Evolutionary conservation across 2,797 vertebrate species (phyloP).

Genomic region (Pseudochaenichthys georgianus): DNA sequence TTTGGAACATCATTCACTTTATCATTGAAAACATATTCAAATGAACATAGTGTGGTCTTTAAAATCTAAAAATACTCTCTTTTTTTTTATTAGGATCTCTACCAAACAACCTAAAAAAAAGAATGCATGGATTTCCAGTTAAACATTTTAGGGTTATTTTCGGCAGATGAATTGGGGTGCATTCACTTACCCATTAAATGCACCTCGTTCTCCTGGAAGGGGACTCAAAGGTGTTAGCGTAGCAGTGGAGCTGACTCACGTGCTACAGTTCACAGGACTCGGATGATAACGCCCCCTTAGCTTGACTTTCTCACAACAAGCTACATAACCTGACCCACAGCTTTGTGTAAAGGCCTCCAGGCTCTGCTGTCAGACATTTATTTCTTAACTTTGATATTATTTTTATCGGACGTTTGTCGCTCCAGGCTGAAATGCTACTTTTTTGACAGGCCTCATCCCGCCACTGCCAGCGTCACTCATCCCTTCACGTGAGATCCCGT

Average conservation of each 20-base stretch:
- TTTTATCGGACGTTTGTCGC: slow-evolving; percentile 5
- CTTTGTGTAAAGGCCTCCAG: background rate
- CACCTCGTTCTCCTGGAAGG: background rate
- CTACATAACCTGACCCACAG: slow-evolving; percentile 21
- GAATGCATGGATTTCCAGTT: background rate
- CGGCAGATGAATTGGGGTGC: background rate
- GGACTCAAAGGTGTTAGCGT: background rate
- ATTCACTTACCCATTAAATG: background rate
- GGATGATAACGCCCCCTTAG: slow-evolving; percentile 6
- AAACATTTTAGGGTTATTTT: background rate
- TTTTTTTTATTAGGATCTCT: too few relatives aligned
- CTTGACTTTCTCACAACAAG: background rate
- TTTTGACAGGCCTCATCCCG: slow-evolving; percentile 17
- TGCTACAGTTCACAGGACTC: background rate
- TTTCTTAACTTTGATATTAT: slow-evolving; percentile 2
- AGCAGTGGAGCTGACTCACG: slow-evolving; percentile 4
- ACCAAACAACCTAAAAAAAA: too few relatives aligned
- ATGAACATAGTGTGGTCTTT: too few relatives aligned
- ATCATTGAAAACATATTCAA: too few relatives aligned
- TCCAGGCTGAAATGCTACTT: slow-evolving; percentile 4
- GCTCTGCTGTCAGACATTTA: background rate
- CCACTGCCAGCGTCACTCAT: slow-evolving; percentile 2
- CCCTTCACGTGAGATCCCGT: background rate
- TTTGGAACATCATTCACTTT: too few relatives aligned
- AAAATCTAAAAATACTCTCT: too few relatives aligned